These are phyloP conservation scores for Tragelaphus strepsiceros DNA, from an alignment of 2,113 vertebrate species.

Conservation along the genomic window DNA sequence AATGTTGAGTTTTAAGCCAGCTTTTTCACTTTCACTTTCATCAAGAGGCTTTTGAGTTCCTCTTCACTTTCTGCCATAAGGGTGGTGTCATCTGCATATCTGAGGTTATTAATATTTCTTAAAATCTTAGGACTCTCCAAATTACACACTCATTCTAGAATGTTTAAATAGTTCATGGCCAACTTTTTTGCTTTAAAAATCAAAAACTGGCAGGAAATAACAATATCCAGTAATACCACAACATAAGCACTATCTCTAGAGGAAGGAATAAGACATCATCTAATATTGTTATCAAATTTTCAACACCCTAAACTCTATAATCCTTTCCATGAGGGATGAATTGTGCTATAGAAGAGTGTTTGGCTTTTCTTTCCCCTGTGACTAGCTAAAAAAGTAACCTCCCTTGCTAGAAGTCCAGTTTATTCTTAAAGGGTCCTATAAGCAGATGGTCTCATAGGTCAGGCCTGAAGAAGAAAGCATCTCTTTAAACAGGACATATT, in stretches of 20 bases:
- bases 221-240: not conserved
- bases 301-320: not conserved
- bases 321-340: not conserved
- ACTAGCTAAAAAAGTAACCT: not conserved
- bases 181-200: conserved; percentile 4
- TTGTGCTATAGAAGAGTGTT: not conserved
- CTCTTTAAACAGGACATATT: not conserved
- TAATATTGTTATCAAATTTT: not conserved
- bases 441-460: not conserved
- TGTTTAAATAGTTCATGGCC: not conserved
- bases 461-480: not conserved
- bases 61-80: too few species aligned
- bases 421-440: not conserved
- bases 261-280: not conserved
- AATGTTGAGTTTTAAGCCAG: too few species aligned
- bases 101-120: not conserved
- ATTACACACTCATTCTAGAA: not conserved
- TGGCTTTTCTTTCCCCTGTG: not conserved
- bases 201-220: not conserved
- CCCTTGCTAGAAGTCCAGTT: not conserved
- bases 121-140: not conserved
- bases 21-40: too few species aligned
- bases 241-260: not conserved
- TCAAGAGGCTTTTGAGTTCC: too few species aligned
- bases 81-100: too few species aligned